Percentiles rank a stretch among this genome's conserved stretches.
These are phyloP conservation scores for Leptatherina wallacei DNA, from an alignment of 2,797 vertebrate genomes.

Conservation along the genomic window DNA sequence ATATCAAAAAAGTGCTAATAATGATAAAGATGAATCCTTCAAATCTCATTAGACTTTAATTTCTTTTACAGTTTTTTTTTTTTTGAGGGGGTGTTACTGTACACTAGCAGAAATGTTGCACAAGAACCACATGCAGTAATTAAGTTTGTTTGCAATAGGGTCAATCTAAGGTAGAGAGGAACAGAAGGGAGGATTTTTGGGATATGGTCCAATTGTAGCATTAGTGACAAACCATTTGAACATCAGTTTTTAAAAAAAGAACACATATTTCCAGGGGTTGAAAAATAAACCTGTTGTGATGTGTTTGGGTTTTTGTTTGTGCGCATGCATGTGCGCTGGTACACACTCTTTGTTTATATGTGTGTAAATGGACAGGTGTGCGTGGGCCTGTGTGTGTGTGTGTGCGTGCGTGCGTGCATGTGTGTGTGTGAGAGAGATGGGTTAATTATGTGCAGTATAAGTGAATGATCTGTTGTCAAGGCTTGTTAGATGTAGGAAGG, in stretches of 20 bases:
- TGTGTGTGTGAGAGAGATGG: conserved; percentile 75
- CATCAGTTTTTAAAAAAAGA: conserved; percentile 34
- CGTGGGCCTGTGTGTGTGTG: conserved; percentile 25
- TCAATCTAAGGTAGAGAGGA: conserved; percentile 75
- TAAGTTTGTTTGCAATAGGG: conserved; percentile 59
- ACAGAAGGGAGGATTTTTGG: conserved; percentile 50
- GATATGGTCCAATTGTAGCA: conserved; percentile 66
- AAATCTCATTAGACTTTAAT: conserved; percentile 23
- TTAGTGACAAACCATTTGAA: conserved; percentile 67
- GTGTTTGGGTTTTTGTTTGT: conserved; percentile 57
- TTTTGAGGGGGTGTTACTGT: conserved; percentile 23
- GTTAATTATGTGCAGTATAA: conserved; percentile 85
- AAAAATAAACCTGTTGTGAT: conserved; percentile 47
- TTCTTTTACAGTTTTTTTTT: conserved; percentile 20
- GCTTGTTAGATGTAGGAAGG: conserved; percentile 82
- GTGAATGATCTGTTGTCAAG: conserved; percentile 84
- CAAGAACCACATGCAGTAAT: conserved; percentile 38
- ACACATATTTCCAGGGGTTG: conserved; percentile 44
- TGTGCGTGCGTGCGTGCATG: conserved; percentile 59
- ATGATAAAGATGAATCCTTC: neutral
- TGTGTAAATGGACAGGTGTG: conserved; percentile 11
- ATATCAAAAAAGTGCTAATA: neutral
- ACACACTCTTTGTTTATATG: conserved; percentile 27
- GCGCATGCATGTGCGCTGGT: conserved; percentile 44
- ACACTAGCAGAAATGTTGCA: conserved; percentile 49